Evolutionary conservation across 2,113 vertebrate genomes (phyloP), one percentile per base, ranked within the genome.

Genomic region (Sander lucioperca): DNA sequence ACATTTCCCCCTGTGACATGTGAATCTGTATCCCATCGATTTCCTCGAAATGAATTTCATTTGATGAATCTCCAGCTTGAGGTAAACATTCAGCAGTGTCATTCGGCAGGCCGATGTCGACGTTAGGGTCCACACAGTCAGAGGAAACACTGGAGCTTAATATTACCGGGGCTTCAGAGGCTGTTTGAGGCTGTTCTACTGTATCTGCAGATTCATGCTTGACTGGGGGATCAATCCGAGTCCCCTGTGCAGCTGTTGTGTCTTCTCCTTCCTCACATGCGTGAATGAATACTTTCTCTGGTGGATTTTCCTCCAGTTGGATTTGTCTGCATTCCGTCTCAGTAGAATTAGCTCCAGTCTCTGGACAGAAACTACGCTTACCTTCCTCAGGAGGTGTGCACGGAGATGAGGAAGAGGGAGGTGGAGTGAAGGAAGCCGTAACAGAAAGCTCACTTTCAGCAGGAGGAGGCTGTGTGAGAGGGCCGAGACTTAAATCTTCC

Each of bases 101-200:
- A 3, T 10, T 15, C 36, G 62, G 68, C 2, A 56, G 25, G 58
- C n/a, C 7, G 14, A 48, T 8, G 1, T 67, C 9, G 0, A 5
- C 19, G 0, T 33, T 2, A 69, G 73, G 57, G 0, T 6, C 48
- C 11, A n/a, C 0, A 48, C 1, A 66, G 47, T 48, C 66, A 21
- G 51, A 74, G 62, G 12, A 53, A 59, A 71, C 47, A 25, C 25
- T 8, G 23, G 50, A n/a, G 16, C 36, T 5, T 1, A 53, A 59
- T 33, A 33, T 10, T 3, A 43, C 39, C 10, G 10, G 39, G 39
- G 39, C 13, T 23, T 79, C 43, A n/a, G 48, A 48, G 36, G 50
- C 9, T 2, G 48, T 27, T 10, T 33, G 80, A 75, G 65, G n/a
- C 25, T 63, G 7, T 27, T 89, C 61, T 3, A 12, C 74, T 39